Evolutionary conservation across 2,888 invertebrate species (phyloP).

Genomic region (Drosophila fulvimacula): DNA sequence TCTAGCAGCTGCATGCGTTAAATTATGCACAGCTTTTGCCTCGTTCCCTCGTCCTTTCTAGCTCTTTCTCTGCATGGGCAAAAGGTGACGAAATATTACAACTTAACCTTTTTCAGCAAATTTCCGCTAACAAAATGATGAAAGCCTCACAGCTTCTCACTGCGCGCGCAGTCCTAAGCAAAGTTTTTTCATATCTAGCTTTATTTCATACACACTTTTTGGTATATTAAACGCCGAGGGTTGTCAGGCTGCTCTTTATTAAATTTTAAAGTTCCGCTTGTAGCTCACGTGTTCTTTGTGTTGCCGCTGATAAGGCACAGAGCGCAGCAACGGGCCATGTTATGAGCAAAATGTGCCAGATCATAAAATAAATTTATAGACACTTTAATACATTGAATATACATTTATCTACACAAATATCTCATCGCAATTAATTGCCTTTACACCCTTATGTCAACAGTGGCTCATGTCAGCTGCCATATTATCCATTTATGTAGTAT

Average conservation of each 20-base stretch:
- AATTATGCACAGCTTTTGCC: conserved; percentile 77
- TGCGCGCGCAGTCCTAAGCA: background rate
- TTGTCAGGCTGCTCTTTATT: conserved; percentile 27
- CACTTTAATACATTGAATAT: conserved; percentile 4
- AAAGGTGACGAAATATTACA: conserved; percentile 80
- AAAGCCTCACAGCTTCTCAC: conserved; percentile 1
- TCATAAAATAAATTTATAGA: conserved; percentile 39
- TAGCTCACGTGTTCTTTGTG: conserved; percentile 3
- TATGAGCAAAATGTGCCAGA: conserved; percentile 13
- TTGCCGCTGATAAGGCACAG: conserved; percentile 43
- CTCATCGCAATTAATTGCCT: conserved; percentile 58
- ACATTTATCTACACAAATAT: conserved; percentile 28
- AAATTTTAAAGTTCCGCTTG: conserved; percentile 55
- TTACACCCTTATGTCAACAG: conserved; percentile 48
- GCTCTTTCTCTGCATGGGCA: conserved; percentile 5
- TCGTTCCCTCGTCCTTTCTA: conserved; percentile 8
- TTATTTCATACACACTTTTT: background rate
- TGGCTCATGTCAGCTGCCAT: conserved; percentile 30
- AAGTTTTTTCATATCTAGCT: conserved; percentile 23
- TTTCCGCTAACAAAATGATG: conserved; percentile 74
- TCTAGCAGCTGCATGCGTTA: conserved; percentile 60
- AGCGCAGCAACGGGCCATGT: background rate
- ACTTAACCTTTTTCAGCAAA: conserved; percentile 75
- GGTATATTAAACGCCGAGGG: conserved; percentile 19
- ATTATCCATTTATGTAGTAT: conserved; percentile 34